Evolutionary conservation across 2,797 vertebrate species (phyloP).

Genomic region (Lagodon rhomboides): DNA sequence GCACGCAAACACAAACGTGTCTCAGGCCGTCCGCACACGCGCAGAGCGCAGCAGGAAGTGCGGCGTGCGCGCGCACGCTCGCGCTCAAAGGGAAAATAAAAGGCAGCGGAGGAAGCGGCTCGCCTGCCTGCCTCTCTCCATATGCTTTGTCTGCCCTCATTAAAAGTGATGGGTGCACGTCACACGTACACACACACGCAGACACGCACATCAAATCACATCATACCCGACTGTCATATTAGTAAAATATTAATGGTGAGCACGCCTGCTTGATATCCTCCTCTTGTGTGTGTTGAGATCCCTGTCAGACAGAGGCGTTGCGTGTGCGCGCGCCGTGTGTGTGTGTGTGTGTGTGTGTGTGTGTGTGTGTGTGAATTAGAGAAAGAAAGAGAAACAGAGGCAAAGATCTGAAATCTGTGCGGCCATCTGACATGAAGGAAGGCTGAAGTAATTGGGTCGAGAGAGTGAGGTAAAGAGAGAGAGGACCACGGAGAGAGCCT

Average conservation of each 20-base stretch:
- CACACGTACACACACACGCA: slow-evolving; percentile 55
- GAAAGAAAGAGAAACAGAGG: slow-evolving; percentile 39
- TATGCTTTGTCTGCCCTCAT: slow-evolving; percentile 84
- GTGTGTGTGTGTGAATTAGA: slow-evolving; percentile 12
- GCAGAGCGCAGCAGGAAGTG: slow-evolving; percentile 28
- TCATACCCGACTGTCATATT: slow-evolving; percentile 81
- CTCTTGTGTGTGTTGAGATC: slow-evolving; percentile 47
- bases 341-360: slow-evolving; percentile 6
- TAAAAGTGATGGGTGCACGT: slow-evolving; percentile 85
- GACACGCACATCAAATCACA: slow-evolving; percentile 67
- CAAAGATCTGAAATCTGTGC: slow-evolving; percentile 62
- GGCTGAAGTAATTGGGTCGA: slow-evolving; percentile 73
- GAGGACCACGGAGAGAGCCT: background rate
- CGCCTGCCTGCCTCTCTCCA: slow-evolving; percentile 65
- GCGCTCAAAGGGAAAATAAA: slow-evolving; percentile 67
- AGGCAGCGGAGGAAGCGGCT: slow-evolving; percentile 54
- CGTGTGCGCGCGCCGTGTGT: slow-evolving; percentile 4
- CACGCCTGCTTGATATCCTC: slow-evolving; percentile 68
- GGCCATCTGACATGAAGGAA: slow-evolving; percentile 57
- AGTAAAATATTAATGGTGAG: slow-evolving; percentile 83
- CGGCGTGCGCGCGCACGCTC: slow-evolving; percentile 17
- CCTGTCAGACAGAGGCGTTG: slow-evolving; percentile 43
- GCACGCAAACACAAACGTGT: slow-evolving; percentile 29
- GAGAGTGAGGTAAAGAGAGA: slow-evolving; percentile 13
- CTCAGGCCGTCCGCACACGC: slow-evolving; percentile 23